phyloP scores from a whole-genome alignment of 2,888 invertebrate genomes.

The Dryococelus australis region DNA sequence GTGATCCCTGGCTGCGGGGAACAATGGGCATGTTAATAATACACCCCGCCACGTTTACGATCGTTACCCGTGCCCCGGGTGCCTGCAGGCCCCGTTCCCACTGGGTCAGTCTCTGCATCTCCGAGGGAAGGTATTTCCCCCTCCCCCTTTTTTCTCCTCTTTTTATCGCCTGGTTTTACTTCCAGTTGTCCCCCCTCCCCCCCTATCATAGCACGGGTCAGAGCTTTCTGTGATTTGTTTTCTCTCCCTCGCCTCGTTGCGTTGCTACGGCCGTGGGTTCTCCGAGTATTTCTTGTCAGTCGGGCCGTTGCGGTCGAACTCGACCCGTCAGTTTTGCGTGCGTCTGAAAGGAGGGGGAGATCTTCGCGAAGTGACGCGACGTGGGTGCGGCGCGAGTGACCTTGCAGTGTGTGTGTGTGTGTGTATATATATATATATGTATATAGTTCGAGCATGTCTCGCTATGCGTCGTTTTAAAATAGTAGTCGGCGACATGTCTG shows the following conservation, averaged over 20 bases:
- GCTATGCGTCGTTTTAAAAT: too few relatives aligned
- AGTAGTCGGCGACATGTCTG: too few relatives aligned
- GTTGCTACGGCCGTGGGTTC: not conserved
- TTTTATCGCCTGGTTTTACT: not conserved
- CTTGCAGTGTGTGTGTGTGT: too few relatives aligned
- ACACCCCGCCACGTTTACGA: not conserved
- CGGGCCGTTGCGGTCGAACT: not conserved
- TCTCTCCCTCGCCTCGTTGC: too few relatives aligned
- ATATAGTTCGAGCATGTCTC: too few relatives aligned
- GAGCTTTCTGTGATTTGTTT: not conserved
- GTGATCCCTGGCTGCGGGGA: not conserved
- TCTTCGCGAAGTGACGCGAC: too few relatives aligned
- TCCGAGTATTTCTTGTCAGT: not conserved
- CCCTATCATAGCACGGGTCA: not conserved
- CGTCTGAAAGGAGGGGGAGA: too few relatives aligned
- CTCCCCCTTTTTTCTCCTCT: not conserved
- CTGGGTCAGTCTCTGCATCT: not conserved
- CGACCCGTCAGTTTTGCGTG: too few relatives aligned
- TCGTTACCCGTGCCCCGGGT: not conserved
- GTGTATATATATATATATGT: too few relatives aligned
- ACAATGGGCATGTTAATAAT: not conserved
- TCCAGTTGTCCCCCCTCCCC: not conserved
- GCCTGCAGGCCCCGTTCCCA: not conserved
- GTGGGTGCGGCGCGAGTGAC: too few relatives aligned
- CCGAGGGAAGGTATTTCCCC: not conserved